Percentiles rank a stretch among this genome's conserved stretches.
These are phyloP conservation scores for Leptopterna dolabrata DNA, from an alignment of 2,888 invertebrate species.

Conservation along the genomic window DNA sequence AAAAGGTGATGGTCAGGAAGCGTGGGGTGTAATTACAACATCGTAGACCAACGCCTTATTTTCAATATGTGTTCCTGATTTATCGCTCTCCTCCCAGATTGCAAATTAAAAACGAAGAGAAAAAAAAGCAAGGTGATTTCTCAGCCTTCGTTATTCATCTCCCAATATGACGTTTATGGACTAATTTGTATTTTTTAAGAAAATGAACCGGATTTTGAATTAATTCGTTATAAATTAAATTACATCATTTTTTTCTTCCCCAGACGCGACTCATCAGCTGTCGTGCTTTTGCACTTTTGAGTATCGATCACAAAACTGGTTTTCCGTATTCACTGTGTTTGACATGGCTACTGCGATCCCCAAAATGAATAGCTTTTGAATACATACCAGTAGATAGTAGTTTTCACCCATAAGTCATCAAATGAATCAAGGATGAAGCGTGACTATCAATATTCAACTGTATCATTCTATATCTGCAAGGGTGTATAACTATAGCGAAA, in stretches of 20 bases:
- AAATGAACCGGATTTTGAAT: background rate
- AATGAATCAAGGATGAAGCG: too few relatives aligned
- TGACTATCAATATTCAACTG: too few relatives aligned
- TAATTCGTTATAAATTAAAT: background rate
- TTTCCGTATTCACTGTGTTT: background rate
- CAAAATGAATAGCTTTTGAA: too few relatives aligned
- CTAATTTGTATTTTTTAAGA: background rate
- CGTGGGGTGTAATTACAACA: conserved; percentile 6
- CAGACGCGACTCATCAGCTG: background rate
- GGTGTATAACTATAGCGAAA: too few relatives aligned
- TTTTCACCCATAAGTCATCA: too few relatives aligned
- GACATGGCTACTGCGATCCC: too few relatives aligned
- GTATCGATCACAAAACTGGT: background rate
- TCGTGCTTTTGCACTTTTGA: background rate
- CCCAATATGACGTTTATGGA: background rate
- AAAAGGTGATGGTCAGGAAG: background rate
- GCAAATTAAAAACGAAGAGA: background rate
- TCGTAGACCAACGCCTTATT: background rate
- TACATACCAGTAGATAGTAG: too few relatives aligned
- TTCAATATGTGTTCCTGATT: background rate
- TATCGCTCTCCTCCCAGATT: background rate
- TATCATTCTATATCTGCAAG: too few relatives aligned
- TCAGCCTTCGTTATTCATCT: background rate
- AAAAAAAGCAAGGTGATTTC: background rate
- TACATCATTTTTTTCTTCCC: background rate